Percentiles rank a stretch among this genome's conserved stretches.
Conservation (phyloP, 2,888 invertebrate species). For the Mactromeris polynyma region DNA sequence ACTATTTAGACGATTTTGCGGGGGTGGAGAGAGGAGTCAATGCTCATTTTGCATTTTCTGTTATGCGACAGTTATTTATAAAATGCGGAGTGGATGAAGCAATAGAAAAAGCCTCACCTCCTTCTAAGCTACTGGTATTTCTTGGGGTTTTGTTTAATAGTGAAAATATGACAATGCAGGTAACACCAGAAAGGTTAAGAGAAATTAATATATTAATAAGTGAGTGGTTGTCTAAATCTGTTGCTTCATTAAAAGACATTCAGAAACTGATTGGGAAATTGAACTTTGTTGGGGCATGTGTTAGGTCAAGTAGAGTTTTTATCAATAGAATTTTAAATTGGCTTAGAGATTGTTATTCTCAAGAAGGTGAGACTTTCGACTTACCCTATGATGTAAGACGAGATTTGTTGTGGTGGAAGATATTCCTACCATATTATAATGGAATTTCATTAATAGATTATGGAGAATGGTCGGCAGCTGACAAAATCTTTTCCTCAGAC, state of each 20-base stretch:
- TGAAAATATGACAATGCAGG: neutral
- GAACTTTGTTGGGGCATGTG: constrained; percentile 14
- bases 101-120: neutral
- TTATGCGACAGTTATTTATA: neutral
- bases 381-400: neutral
- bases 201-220: neutral
- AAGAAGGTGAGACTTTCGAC: neutral
- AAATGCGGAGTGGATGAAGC: neutral
- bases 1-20: constrained; percentile 28
- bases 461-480: neutral
- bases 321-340: too few species aligned
- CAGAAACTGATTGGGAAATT: constrained; percentile 13
- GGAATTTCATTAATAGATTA: too few species aligned
- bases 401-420: constrained; percentile 1
- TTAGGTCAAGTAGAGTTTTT: neutral
- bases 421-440: too few species aligned
- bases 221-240: neutral
- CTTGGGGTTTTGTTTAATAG: neutral
- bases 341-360: neutral
- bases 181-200: neutral
- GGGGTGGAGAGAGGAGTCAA: neutral
- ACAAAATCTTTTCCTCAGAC: neutral
- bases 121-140: neutral
- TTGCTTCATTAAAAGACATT: neutral
- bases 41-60: neutral